A percentile compares a stretch with the other conserved stretches of the same genome.
phyloP scores from a whole-genome alignment of 2,113 vertebrate genomes.

The Lanius collurio region DNA sequence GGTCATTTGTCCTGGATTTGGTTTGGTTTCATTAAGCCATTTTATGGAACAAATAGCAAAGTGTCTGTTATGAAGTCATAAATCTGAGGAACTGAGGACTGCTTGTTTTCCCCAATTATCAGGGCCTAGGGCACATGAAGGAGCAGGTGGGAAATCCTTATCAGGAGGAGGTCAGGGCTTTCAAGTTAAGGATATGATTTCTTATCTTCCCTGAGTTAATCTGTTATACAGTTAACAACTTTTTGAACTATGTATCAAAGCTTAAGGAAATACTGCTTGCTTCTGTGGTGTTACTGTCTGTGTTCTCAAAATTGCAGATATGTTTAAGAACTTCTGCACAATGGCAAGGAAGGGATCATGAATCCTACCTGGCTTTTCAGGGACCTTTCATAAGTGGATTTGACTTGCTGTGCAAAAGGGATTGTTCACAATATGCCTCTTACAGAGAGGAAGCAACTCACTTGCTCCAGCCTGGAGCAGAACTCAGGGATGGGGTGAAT shows the following conservation, averaged over 20 bases:
- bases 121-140: neutral
- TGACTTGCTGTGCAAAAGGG: neutral
- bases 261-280: neutral
- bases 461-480: neutral
- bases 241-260: neutral
- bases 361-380: neutral
- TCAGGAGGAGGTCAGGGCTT: neutral
- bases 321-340: neutral
- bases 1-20: conserved; percentile 39
- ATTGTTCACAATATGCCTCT: neutral
- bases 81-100: neutral
- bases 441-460: neutral
- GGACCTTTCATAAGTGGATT: neutral
- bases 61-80: neutral
- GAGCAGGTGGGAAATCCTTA: neutral
- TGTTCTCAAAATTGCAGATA: neutral
- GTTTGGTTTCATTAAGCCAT: neutral
- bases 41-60: neutral
- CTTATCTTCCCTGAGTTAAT: neutral
- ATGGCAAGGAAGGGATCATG: neutral
- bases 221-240: neutral
- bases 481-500: neutral
- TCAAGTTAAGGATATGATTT: neutral
- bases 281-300: neutral
- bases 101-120: neutral